A percentile compares a stretch with the other conserved stretches of the same genome.
phyloP scores from a whole-genome alignment of 2,888 invertebrate species.

The Apamea epomidion region DNA sequence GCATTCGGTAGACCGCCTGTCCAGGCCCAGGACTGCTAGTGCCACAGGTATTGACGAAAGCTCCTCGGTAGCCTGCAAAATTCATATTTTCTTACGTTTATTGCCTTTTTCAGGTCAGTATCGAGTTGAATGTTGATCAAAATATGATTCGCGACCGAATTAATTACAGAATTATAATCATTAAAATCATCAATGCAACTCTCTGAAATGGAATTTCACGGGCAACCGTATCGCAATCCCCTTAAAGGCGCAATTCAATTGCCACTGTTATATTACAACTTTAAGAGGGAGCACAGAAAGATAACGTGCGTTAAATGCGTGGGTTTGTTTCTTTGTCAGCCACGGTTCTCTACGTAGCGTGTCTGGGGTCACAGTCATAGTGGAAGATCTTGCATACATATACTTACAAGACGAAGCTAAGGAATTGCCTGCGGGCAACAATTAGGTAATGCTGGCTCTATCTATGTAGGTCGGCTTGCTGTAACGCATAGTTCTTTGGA shows the following conservation, averaged over 20 bases:
- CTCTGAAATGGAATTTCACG: no score
- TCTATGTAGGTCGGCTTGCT: neutral
- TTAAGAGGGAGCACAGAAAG: no score
- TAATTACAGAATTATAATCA: no score
- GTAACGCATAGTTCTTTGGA: neutral
- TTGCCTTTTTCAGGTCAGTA: neutral
- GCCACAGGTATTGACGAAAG: slow-evolving; percentile 41
- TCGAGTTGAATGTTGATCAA: neutral
- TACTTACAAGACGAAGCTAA: neutral
- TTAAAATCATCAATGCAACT: no score
- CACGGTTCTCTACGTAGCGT: neutral
- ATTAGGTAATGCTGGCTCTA: neutral
- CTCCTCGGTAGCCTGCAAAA: neutral
- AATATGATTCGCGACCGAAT: no score
- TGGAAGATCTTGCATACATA: neutral
- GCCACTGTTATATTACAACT: no score
- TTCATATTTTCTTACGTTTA: neutral
- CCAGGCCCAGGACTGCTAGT: slow-evolving; percentile 80
- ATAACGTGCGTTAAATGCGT: neutral
- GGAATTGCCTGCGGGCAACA: neutral
- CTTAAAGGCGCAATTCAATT: neutral
- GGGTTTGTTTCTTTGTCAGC: neutral
- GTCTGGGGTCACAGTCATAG: neutral
- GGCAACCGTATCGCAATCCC: no score
- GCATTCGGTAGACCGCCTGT: slow-evolving; percentile 79